Base-by-base conservation (phyloP, 2,888 invertebrate species). In the Coecobrya sp. region DNA sequence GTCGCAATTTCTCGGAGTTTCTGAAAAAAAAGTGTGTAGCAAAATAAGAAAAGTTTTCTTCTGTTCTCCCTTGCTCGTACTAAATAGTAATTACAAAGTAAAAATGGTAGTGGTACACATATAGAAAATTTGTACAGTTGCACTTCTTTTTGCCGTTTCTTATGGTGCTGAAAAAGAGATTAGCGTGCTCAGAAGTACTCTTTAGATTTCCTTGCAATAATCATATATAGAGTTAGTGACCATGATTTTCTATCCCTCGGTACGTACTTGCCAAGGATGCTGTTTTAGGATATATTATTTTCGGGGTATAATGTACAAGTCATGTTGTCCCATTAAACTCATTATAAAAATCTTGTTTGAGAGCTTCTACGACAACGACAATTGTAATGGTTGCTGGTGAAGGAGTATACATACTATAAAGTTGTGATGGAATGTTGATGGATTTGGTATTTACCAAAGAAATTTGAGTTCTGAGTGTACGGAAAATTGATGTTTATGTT, bases 21-120 rank as follows among this genome's bases (percentile, higher is more conserved):
- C 0, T 42, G 52, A 36, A 42, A 16, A 42, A 13, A 1, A 7
- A 36, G 7, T 36, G 36, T 36, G 27, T 0, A 1, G 25, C 49
- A 25, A 79, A 65, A 81, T 7, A 59, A 42, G 22, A 0, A 84
- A 84, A 25, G 22, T 45, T 65, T 62, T 19, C 4, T 55, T 82
- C 62, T 59, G 36, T 10, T 82, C 65, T 79, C 79, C 52, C 49
- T 25, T 27, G 79, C 22, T 62, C n/a, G 84, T 84, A 25, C 65
- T 84, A 84, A 84, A 84, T 65, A 65, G 65, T 84, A 84, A 84
- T 84, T 65, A 84, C 84, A 22, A 22, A 81, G 81, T 82, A 13
- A 0, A 42, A 42, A 73, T 49, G 5, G 19, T 8, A 76, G 1
- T 30, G 30, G 30, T 30, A 11, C 8, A 65, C 27, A 65, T 65